These are phyloP conservation scores for Bellardia bayeri DNA, from an alignment of 2,888 invertebrate species.

Conservation along the genomic window DNA sequence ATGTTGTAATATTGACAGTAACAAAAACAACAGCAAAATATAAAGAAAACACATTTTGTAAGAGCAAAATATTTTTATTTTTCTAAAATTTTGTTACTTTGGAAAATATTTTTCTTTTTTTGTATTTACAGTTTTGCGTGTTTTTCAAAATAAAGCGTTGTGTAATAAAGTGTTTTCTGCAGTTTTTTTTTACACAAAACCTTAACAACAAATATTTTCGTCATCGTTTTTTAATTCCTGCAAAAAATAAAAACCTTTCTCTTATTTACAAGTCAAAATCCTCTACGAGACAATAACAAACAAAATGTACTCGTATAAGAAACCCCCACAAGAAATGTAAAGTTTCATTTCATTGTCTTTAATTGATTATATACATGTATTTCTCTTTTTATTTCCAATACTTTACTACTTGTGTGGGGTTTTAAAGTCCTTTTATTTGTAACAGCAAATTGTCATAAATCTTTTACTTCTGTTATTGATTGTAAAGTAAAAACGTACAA, in stretches of 20 bases:
- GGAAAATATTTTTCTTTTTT: constrained; percentile 20
- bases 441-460: constrained; percentile 35
- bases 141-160: constrained; percentile 30
- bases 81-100: neutral
- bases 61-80: constrained; percentile 32
- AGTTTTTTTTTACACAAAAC: neutral
- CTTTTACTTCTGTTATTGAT: constrained; percentile 12
- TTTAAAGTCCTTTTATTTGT: constrained; percentile 52
- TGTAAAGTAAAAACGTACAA: neutral
- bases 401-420: constrained; percentile 54
- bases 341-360: constrained; percentile 71
- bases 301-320: constrained; percentile 58
- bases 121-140: constrained; percentile 37
- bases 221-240: constrained; percentile 41
- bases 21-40: constrained; percentile 11
- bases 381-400: constrained; percentile 30
- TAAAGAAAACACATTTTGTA: constrained; percentile 22
- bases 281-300: constrained; percentile 15
- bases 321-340: constrained; percentile 69
- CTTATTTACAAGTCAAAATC: constrained; percentile 44
- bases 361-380: constrained; percentile 42
- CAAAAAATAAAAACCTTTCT: constrained; percentile 54
- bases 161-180: constrained; percentile 39
- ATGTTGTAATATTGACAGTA: constrained; percentile 59
- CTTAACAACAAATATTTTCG: constrained; percentile 1